Percentiles rank a stretch among this genome's conserved stretches.
phyloP scores from a whole-genome alignment of 2,797 vertebrate genomes.

The Vireo griseus region DNA sequence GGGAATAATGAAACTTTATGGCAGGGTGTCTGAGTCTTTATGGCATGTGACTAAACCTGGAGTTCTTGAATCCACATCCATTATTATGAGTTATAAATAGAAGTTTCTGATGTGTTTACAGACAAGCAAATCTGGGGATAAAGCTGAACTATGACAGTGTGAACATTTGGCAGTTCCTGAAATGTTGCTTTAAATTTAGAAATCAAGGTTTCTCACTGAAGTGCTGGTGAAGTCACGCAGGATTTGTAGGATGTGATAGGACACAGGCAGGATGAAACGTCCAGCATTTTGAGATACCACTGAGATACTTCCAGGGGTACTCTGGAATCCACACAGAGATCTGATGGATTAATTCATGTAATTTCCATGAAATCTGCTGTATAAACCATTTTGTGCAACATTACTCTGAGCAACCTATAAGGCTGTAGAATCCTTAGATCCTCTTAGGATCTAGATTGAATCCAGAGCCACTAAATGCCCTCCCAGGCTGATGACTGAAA shows the following conservation, averaged over 20 bases:
- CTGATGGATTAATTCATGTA: background rate
- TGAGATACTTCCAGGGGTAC: background rate
- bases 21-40: background rate
- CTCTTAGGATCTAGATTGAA: background rate
- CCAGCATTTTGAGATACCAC: background rate
- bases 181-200: background rate
- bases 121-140: background rate
- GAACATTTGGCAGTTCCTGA: background rate
- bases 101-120: background rate
- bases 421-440: background rate
- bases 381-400: background rate
- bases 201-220: background rate
- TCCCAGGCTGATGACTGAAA: background rate
- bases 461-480: background rate
- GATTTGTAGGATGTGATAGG: background rate
- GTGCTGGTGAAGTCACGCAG: fast-evolving
- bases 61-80: background rate
- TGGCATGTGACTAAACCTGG: background rate
- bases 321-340: background rate
- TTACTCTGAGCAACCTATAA: background rate
- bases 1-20: background rate
- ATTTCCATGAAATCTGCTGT: background rate
- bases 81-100: background rate
- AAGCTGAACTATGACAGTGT: background rate
- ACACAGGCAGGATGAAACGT: background rate